Percentiles rank a stretch among this genome's conserved stretches.
These are phyloP conservation scores for Neotoxoptera formosana DNA, from an alignment of 1,140 invertebrate genomes.

Conservation along the genomic window DNA sequence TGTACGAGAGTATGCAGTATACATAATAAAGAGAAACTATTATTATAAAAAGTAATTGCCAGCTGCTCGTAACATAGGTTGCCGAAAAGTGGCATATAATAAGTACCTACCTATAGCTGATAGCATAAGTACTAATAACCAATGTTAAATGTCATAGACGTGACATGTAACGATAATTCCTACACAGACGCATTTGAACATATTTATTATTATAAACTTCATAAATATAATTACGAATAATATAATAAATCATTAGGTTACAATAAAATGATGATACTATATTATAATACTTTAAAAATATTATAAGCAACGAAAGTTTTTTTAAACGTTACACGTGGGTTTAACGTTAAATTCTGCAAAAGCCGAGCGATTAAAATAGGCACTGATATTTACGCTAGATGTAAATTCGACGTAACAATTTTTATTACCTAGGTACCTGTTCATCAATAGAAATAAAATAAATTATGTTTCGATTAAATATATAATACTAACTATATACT, in stretches of 20 bases:
- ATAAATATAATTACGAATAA: not conserved
- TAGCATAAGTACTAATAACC: not conserved
- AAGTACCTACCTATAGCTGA: not conserved
- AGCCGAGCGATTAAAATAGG: not conserved
- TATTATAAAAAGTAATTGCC: slow-evolving; percentile 1
- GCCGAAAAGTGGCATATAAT: not conserved
- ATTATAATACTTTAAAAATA: not conserved
- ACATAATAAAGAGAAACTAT: slow-evolving; percentile 8
- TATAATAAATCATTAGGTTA: not conserved
- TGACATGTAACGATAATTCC: not conserved
- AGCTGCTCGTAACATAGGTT: not conserved
- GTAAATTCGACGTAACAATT: not conserved
- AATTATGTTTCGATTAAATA: not conserved
- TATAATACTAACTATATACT: not conserved
- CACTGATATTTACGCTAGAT: not conserved
- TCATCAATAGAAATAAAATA: not conserved
- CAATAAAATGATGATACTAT: not conserved
- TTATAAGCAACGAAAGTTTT: not conserved
- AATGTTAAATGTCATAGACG: not conserved
- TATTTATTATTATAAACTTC: not conserved
- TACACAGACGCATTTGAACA: not conserved
- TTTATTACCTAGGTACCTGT: not conserved
- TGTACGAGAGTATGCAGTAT: not conserved
- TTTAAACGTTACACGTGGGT: not conserved
- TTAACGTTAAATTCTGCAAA: not conserved